Evolutionary conservation across 2,797 vertebrate genomes (phyloP).

Genomic region (Brachymystax lenok): DNA sequence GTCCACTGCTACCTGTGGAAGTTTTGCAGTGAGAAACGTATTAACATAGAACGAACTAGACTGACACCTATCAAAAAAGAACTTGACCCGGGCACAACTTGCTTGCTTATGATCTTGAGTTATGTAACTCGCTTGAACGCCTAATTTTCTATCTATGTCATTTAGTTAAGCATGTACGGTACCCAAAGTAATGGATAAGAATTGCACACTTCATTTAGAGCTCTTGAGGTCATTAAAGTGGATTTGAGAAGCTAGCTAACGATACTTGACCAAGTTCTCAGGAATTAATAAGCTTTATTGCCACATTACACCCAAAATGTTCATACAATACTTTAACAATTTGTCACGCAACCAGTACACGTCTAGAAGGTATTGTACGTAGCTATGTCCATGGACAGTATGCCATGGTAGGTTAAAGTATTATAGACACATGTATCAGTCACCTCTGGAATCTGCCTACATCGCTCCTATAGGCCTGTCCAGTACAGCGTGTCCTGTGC

Average conservation of each 20-base stretch:
- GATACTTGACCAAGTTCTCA: background rate
- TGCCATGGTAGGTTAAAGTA: background rate
- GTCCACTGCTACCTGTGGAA: no score
- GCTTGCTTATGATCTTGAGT: background rate
- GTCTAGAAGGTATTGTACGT: background rate
- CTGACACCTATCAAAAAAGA: no score
- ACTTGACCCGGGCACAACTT: no score
- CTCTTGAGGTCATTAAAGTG: background rate
- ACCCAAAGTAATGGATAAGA: background rate
- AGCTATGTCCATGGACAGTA: background rate
- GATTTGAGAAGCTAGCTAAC: background rate
- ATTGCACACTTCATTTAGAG: background rate
- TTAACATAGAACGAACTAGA: no score
- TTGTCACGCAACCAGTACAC: background rate
- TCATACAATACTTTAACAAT: background rate
- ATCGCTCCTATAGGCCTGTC: background rate
- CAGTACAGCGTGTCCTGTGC: background rate
- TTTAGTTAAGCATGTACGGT: background rate
- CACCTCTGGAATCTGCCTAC: background rate
- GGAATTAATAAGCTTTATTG: background rate
- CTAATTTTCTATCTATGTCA: background rate
- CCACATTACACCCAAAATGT: background rate
- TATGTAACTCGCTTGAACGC: background rate
- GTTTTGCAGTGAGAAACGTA: no score
- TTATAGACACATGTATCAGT: background rate